Percentiles rank a stretch among this genome's conserved stretches.
Evolutionary conservation across 2,797 vertebrate species (phyloP).

Genomic region (Tangara arthus): DNA sequence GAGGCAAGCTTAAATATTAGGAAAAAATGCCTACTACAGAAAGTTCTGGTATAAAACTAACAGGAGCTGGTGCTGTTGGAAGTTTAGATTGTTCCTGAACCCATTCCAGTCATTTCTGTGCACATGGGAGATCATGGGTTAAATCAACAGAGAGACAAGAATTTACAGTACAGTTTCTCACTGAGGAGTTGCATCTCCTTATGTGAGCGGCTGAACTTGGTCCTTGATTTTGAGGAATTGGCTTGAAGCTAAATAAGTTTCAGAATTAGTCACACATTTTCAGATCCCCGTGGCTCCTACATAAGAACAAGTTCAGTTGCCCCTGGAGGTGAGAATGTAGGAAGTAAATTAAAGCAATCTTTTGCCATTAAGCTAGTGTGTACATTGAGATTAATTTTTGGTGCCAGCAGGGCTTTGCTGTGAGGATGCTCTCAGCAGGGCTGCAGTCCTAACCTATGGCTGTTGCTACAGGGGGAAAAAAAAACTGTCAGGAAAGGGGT

Average conservation of each 20-base stretch:
- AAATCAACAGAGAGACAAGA: neutral
- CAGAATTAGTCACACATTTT: slow-evolving; percentile 25
- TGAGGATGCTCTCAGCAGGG: neutral
- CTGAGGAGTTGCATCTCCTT: neutral
- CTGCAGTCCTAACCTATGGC: neutral
- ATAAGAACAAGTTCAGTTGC: neutral
- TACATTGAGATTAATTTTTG: slow-evolving; percentile 54
- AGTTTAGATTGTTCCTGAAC: neutral
- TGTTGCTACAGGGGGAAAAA: neutral
- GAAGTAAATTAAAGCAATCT: slow-evolving; percentile 44
- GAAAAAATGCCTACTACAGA: neutral
- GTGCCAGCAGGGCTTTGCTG: neutral
- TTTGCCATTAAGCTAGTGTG: slow-evolving; percentile 22
- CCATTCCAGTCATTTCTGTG: neutral
- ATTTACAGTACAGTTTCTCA: neutral
- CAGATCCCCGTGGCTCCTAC: neutral
- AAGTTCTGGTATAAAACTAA: neutral
- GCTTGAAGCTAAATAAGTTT: neutral
- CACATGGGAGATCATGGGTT: neutral
- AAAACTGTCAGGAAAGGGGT: neutral
- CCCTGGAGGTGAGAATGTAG: neutral
- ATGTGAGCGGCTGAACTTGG: neutral
- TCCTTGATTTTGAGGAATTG: neutral
- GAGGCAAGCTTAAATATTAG: neutral
- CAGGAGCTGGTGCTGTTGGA: neutral